Evolutionary conservation across 2,888 invertebrate genomes (phyloP).

Genomic region (Hyppa rectilinea): DNA sequence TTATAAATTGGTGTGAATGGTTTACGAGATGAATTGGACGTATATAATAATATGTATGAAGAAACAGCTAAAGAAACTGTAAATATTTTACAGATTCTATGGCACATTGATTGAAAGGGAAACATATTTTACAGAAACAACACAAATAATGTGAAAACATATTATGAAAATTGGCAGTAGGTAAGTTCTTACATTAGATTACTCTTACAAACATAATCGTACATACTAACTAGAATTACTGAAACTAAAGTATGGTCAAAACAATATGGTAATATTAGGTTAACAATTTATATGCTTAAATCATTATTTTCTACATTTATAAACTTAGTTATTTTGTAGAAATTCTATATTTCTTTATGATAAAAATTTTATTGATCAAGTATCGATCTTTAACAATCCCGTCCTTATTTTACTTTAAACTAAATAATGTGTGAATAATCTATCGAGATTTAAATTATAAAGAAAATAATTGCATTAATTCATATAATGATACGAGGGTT

Average conservation of each 20-base stretch:
- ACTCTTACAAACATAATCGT: slow-evolving; percentile 47
- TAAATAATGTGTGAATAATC: slow-evolving; percentile 70
- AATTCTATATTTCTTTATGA: slow-evolving; percentile 32
- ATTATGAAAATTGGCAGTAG: slow-evolving; percentile 62
- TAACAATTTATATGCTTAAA: slow-evolving; percentile 51
- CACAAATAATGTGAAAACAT: slow-evolving; percentile 48
- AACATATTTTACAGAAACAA: slow-evolving; percentile 51
- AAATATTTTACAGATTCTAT: slow-evolving; percentile 72
- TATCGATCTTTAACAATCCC: slow-evolving; percentile 66
- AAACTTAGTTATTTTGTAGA: slow-evolving; percentile 31
- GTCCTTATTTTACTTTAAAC: slow-evolving; percentile 62
- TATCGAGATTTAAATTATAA: slow-evolving; percentile 84
- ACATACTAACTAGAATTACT: slow-evolving; percentile 37
- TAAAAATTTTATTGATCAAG: slow-evolving; percentile 46
- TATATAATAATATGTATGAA: slow-evolving; percentile 42
- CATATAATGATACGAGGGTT: slow-evolving; percentile 59
- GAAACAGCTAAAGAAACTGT: slow-evolving; percentile 56
- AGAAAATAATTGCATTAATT: slow-evolving; percentile 83
- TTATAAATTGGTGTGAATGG: slow-evolving; percentile 41
- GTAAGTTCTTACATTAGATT: slow-evolving; percentile 45
- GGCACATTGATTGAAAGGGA: slow-evolving; percentile 76
- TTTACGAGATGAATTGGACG: slow-evolving; percentile 56
- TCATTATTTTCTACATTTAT: slow-evolving; percentile 30
- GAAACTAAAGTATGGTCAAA: slow-evolving; percentile 38
- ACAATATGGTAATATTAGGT: slow-evolving; percentile 38